Base-by-base conservation (phyloP, 2,797 vertebrate species). In the Etheostoma nigrum region DNA sequence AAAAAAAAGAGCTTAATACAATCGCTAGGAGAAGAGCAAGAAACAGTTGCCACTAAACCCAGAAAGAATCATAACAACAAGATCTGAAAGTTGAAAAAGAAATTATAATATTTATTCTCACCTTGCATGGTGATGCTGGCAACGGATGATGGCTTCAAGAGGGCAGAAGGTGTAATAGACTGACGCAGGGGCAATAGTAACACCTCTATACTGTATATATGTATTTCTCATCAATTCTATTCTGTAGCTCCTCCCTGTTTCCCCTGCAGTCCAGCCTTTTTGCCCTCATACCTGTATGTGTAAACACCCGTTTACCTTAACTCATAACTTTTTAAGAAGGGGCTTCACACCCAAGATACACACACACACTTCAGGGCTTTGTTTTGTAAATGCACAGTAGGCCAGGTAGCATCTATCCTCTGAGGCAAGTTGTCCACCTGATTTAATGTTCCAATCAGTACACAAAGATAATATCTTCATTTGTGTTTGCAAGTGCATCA, bases 51-150 rank as follows among this genome's bases (percentile, higher is more conserved):
- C 30, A 30, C 30, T 30, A 6, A 30, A 30, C 30, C 30, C 30
- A 30, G 5, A 30, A 30, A 30, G 30, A 30, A 30, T 30, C 5
- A 30, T 30, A 5, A 30, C 1, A 30, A 30, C 30, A 30, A 30
- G 30, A 30, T 30, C 30, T 30, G 30, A 30, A 30, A 5, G 5
- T 5, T 30, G 30, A 30, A 30, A 30, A 30, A 30, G 30, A 30
- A 30, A 30, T 27, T 27, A 2, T 30, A 30, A 5, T 16, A 53
- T 44, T 4, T 18, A 14, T 21, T 69, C 92, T 89, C 80, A 94
- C 94, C 94, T 88, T 63, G 86, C 94, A 94, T 94, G 72, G 54
- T 83, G 83, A 68, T 30, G 62, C 23, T 58, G 75, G 73, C 47
- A 52, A 48, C 44, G 16, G 67, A 55, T 47, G 78, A 71, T 49